phyloP scores from a whole-genome alignment of 2,113 vertebrate genomes.

The Poecilia latipinna region DNA sequence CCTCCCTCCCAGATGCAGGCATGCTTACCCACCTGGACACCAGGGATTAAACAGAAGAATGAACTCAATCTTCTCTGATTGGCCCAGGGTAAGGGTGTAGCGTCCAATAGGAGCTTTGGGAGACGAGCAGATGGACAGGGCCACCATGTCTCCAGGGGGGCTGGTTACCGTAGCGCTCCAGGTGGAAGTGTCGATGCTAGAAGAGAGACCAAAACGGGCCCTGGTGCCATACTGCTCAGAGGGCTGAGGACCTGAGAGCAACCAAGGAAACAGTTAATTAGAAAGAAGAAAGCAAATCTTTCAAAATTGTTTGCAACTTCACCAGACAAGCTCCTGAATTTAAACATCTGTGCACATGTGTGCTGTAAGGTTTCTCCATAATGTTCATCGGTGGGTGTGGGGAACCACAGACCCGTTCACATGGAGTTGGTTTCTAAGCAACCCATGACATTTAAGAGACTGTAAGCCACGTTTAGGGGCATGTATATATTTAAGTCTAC shows the following conservation, averaged over 20 bases:
- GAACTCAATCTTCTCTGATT: conserved; percentile 76
- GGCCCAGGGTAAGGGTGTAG: conserved; percentile 83
- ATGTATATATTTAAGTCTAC: too few relatives aligned
- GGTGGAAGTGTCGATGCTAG: conserved; percentile 59
- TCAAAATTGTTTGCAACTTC: neutral
- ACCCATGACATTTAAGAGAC: too few relatives aligned
- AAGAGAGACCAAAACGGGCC: conserved; percentile 78
- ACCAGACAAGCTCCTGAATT: too few relatives aligned
- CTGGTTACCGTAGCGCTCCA: conserved; percentile 83
- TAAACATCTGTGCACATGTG: too few relatives aligned
- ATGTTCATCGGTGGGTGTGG: too few relatives aligned
- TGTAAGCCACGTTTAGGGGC: too few relatives aligned
- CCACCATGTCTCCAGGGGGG: conserved; percentile 72
- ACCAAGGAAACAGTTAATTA: conserved; percentile 4
- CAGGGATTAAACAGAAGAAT: conserved; percentile 92
- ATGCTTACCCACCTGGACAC: conserved; percentile 86
- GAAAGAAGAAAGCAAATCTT: conserved; percentile 1
- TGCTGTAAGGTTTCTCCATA: too few relatives aligned
- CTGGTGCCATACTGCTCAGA: conserved; percentile 83
- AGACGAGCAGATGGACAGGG: conserved; percentile 80
- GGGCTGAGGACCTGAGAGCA: conserved; percentile 83
- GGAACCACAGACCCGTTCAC: too few relatives aligned
- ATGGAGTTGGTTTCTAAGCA: too few relatives aligned
- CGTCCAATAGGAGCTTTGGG: conserved; percentile 83
- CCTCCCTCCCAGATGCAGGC: conserved; percentile 8